Conservation (phyloP, 2,888 invertebrate species). For the Argynnis bischoffii region DNA sequence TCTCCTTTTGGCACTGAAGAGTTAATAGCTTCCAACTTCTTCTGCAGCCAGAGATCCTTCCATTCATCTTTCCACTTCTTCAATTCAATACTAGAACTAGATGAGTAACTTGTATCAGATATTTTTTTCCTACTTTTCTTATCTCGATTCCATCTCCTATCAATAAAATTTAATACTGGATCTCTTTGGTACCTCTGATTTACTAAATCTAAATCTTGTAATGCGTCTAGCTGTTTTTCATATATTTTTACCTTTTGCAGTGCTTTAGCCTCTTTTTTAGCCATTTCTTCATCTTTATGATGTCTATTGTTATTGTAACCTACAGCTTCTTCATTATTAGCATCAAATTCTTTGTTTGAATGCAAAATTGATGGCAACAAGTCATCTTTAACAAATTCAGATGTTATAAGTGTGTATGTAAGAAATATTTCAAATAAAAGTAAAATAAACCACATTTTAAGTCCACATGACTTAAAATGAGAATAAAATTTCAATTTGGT, state of each 20-base stretch:
- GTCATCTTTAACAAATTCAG: constrained; percentile 42
- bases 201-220: constrained; percentile 23
- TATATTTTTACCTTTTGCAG: constrained; percentile 26
- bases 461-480: constrained; percentile 43
- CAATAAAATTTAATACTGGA: constrained; percentile 41
- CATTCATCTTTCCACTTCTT: constrained; percentile 50
- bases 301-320: constrained; percentile 18
- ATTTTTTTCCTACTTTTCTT: constrained; percentile 33
- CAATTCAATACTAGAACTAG: constrained; percentile 49
- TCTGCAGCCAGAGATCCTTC: constrained; percentile 47
- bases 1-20: constrained; percentile 52
- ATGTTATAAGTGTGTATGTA: constrained; percentile 40
- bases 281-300: constrained; percentile 11
- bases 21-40: constrained; percentile 54
- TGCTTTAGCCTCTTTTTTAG: constrained; percentile 33
- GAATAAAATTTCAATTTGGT: constrained; percentile 23
- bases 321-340: constrained; percentile 10
- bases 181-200: constrained; percentile 48
- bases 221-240: constrained; percentile 18
- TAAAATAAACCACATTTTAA: constrained; percentile 48
- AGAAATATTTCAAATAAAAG: constrained; percentile 37
- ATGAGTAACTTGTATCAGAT: constrained; percentile 30
- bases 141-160: constrained; percentile 44
- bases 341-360: constrained; percentile 1
- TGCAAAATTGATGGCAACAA: constrained; percentile 37